Conservation (phyloP, 1,140 invertebrate genomes). For the Cephus cinctus region DNA sequence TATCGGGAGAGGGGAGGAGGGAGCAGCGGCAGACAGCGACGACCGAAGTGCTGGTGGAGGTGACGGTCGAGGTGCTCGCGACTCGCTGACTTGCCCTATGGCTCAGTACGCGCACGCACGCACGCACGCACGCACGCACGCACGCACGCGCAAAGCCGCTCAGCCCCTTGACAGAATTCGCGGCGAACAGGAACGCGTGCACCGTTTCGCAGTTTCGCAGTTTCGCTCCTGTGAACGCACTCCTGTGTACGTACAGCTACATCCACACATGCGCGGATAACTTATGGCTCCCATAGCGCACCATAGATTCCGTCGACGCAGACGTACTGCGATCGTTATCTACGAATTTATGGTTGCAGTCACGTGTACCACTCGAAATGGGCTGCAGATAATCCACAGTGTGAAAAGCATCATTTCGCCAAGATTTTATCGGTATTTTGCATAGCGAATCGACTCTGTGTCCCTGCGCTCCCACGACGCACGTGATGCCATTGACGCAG, state of each 20-base stretch:
- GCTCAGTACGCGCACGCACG: too few relatives aligned
- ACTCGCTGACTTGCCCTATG: too few relatives aligned
- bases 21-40: conserved; percentile 2
- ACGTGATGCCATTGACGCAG: not conserved
- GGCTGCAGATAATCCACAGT: conserved; percentile 6
- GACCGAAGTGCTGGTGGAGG: conserved; percentile 2
- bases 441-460: too few relatives aligned
- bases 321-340: conserved; percentile 55
- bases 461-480: too few relatives aligned
- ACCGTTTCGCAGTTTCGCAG: conserved; percentile 1
- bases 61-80: conserved; percentile 7
- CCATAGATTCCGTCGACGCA: conserved; percentile 50
- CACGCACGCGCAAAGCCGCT: too few relatives aligned
- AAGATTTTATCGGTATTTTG: conserved; percentile 8
- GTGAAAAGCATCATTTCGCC: conserved; percentile 14
- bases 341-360: conserved; percentile 44
- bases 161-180: too few relatives aligned
- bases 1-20: not conserved
- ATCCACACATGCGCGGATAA: conserved; percentile 44
- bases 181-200: not conserved
- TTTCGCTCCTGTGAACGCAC: too few relatives aligned
- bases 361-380: conserved; percentile 8
- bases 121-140: too few relatives aligned
- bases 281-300: conserved; percentile 51
- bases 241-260: too few relatives aligned